phyloP scores from a whole-genome alignment of 2,797 vertebrate species.

The Danio tinwini region DNA sequence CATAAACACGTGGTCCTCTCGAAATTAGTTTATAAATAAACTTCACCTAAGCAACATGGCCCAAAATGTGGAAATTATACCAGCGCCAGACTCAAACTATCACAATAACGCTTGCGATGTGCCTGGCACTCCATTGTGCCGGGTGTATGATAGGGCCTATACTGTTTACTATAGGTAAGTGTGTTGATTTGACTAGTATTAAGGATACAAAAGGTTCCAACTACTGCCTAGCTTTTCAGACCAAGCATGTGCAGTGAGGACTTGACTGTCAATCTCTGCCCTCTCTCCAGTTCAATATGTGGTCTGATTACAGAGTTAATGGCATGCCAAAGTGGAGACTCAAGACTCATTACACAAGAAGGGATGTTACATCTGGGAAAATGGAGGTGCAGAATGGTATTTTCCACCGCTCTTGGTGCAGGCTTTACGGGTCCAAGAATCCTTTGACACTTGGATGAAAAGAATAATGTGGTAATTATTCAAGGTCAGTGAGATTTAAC shows the following conservation, averaged over 20 bases:
- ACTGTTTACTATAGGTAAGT: too few species aligned
- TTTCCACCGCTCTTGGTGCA: conserved; percentile 26
- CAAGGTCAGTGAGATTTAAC: conserved; percentile 18
- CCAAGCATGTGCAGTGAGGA: neutral
- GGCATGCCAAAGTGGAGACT: conserved; percentile 61
- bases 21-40: too few species aligned
- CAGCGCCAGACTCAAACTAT: too few species aligned
- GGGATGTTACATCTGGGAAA: conserved; percentile 35
- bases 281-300: conserved; percentile 50
- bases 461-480: conserved; percentile 2
- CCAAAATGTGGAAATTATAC: too few species aligned
- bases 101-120: too few species aligned
- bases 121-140: too few species aligned
- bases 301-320: conserved; percentile 70
- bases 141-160: too few species aligned
- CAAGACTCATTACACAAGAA: conserved; percentile 38
- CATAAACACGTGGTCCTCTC: too few species aligned
- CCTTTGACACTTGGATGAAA: conserved; percentile 8
- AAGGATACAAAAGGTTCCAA: neutral
- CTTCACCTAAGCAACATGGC: too few species aligned
- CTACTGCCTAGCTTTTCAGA: neutral
- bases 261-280: conserved; percentile 15
- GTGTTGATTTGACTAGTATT: neutral
- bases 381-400: conserved; percentile 24
- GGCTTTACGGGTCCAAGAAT: neutral